phyloP scores from a whole-genome alignment of 35 echinoderm and acorn worm genomes.

The Ophioderma brevispina region DNA sequence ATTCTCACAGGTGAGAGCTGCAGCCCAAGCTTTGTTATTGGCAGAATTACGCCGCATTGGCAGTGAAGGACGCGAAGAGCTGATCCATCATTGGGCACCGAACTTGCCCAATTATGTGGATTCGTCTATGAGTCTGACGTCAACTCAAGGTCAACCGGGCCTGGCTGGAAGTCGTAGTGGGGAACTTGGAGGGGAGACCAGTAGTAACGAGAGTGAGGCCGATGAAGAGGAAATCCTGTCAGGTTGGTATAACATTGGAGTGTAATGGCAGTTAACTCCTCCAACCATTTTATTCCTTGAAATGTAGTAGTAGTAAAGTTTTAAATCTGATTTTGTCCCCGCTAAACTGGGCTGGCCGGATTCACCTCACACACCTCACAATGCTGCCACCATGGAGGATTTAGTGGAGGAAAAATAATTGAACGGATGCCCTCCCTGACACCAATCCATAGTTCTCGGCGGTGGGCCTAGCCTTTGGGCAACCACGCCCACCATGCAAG shows the following conservation, averaged over 20 bases:
- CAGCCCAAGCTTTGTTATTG: slow-evolving; percentile 85
- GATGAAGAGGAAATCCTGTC: slow-evolving; percentile 93
- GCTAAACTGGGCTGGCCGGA: too few relatives aligned
- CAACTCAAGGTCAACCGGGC: slow-evolving; percentile 31
- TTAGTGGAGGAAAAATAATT: too few relatives aligned
- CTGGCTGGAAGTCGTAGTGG: background rate
- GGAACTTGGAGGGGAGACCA: background rate
- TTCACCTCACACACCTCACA: too few relatives aligned
- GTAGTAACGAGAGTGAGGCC: slow-evolving; percentile 76
- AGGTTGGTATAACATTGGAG: slow-evolving; percentile 31
- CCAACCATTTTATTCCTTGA: too few relatives aligned
- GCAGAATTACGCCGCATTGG: slow-evolving; percentile 91
- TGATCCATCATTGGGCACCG: slow-evolving; percentile 90
- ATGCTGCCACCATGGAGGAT: too few relatives aligned
- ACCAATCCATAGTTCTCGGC: too few relatives aligned
- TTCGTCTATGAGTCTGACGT: slow-evolving; percentile 74
- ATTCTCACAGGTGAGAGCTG: slow-evolving; percentile 72
- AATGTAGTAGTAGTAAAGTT: too few relatives aligned
- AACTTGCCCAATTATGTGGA: slow-evolving; percentile 95
- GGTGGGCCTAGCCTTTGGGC: too few relatives aligned
- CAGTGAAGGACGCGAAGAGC: slow-evolving; percentile 80
- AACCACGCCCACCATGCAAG: too few relatives aligned
- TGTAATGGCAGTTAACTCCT: too few relatives aligned
- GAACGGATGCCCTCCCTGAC: too few relatives aligned
- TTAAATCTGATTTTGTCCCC: too few relatives aligned